Evolutionary conservation across 2,888 invertebrate species (phyloP).

Genomic region (Crossocerus cetratus): DNA sequence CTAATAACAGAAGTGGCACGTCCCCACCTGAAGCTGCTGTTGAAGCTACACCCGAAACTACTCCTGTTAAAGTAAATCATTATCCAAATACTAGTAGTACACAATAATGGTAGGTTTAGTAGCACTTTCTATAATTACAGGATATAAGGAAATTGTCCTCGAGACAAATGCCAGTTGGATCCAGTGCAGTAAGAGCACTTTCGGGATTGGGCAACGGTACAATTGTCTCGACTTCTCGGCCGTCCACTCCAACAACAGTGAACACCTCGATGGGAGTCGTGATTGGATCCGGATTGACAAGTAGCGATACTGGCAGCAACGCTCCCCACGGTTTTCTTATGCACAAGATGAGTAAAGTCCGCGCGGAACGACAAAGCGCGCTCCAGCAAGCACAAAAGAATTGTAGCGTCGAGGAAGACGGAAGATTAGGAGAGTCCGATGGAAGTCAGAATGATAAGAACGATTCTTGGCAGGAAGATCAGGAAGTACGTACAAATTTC

Average conservation of each 20-base stretch:
- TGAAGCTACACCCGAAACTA: slow-evolving; percentile 93
- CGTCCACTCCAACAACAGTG: slow-evolving; percentile 82
- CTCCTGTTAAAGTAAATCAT: slow-evolving; percentile 83
- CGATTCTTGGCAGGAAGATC: slow-evolving; percentile 74
- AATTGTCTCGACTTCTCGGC: slow-evolving; percentile 79
- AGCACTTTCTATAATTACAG: slow-evolving; percentile 50
- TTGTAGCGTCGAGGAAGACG: slow-evolving; percentile 45
- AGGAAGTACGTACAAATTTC: slow-evolving; percentile 64
- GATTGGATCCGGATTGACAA: slow-evolving; percentile 34
- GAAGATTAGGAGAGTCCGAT: slow-evolving; percentile 50
- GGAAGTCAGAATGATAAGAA: slow-evolving; percentile 68
- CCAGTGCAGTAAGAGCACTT: slow-evolving; percentile 84
- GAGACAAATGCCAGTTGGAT: slow-evolving; percentile 79
- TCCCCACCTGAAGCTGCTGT: slow-evolving; percentile 92
- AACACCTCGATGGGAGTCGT: slow-evolving; percentile 50
- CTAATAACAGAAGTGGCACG: slow-evolving; percentile 79
- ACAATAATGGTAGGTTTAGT: slow-evolving; percentile 11
- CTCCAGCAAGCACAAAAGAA: slow-evolving; percentile 55
- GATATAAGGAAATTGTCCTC: slow-evolving; percentile 73
- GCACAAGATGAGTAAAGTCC: slow-evolving; percentile 55
- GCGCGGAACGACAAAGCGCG: slow-evolving; percentile 52
- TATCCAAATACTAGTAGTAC: background rate
- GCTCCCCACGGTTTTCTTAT: slow-evolving; percentile 51
- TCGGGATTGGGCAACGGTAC: slow-evolving; percentile 76
- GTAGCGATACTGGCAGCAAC: slow-evolving; percentile 27